A percentile compares a stretch with the other conserved stretches of the same genome.
Evolutionary conservation across 2,797 vertebrate genomes (phyloP).

Genomic region (Cyprinella venusta): DNA sequence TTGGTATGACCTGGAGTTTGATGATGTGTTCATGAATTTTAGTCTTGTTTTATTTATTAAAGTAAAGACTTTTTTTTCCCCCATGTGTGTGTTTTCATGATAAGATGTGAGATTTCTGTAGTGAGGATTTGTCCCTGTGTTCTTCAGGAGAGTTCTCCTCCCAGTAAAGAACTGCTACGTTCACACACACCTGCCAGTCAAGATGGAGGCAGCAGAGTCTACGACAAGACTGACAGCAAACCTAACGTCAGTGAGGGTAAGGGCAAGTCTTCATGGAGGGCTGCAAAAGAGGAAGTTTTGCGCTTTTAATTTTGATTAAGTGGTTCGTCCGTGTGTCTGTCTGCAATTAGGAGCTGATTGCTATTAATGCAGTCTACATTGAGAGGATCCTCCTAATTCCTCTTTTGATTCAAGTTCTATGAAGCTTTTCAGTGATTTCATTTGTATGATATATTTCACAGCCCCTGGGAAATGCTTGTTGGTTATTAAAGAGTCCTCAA

Average conservation of each 20-base stretch:
- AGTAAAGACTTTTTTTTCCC: not conserved
- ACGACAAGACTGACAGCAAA: constrained; percentile 83
- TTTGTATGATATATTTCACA: constrained; percentile 8
- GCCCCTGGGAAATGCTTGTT: constrained; percentile 16
- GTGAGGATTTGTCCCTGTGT: constrained; percentile 23
- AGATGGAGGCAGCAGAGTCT: constrained; percentile 71
- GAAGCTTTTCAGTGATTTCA: not conserved
- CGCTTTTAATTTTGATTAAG: too few relatives aligned
- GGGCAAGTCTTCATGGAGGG: constrained; percentile 13
- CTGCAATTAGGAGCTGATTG: constrained; percentile 4
- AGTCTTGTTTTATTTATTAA: not conserved
- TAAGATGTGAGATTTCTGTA: not conserved
- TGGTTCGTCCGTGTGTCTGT: too few relatives aligned
- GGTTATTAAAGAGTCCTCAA: constrained; percentile 28
- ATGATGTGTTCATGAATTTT: not conserved
- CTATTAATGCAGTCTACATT: constrained; percentile 11
- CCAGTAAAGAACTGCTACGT: constrained; percentile 70
- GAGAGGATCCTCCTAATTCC: constrained; percentile 16
- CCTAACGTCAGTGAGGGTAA: constrained; percentile 87
- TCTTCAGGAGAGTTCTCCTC: constrained; percentile 75
- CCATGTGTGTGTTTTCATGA: not conserved
- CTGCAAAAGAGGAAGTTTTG: not conserved
- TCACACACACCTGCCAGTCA: constrained; percentile 69
- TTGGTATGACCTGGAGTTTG: constrained; percentile 65
- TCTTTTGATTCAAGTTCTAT: constrained; percentile 15